Base-by-base conservation (phyloP, 1,140 invertebrate genomes). In the Cotesia typhae region DNA sequence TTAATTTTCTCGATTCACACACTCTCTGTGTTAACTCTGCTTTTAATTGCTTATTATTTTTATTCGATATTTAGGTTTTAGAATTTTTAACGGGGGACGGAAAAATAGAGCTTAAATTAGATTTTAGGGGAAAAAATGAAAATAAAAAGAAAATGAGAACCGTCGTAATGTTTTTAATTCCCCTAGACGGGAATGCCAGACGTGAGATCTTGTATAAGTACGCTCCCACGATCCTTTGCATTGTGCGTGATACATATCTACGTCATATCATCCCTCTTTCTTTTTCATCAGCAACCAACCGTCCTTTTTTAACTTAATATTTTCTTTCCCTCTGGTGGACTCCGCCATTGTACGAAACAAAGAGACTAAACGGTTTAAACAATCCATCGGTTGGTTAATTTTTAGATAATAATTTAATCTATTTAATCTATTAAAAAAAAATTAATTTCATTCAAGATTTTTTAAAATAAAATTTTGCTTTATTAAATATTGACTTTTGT, bases 121-220 rank as follows among this genome's bases (percentile, higher is more conserved):
- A 55, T 28, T 28, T 28, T 28, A 28, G 28, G 28, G 28, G 2
- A 28, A 28, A 28, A 28, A 28, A 28, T 28, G 28, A 28, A 28
- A 28, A 28, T 28, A 28, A 28, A 28, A 64, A 35, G 12, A 51
- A 66, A 66, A 66, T 66, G 64, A 66, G 64, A 66, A 66, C 64
- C 64, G 12, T 47, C 64, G 38, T n/a, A 10, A 47, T 14, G 14
- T 17, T 66, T 66, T 66, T 38, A 41, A 47, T 41, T n/a, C n/a
- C 64, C n/a, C 37, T 20, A 66, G 64, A 66, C 64, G 37, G 38
- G 38, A 66, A 84, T 82, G 80, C 81, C 41, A 81, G 77, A 77
- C 79, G 84, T 84, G 84, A 79, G 84, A 85, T 77, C 83, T 76
- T 75, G 80, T 77, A 77, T 77, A 81, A 78, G 70, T 80, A 82